Conservation (phyloP, 2,113 vertebrate species). For the Oryctolagus cuniculus region mOryCun1.1 NC_091436.1:134711501-134712000, state of each 20-base stretch:
- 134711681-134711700: neutral
- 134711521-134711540: no score
- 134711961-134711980: no score
- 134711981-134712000: no score
- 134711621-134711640: neutral
- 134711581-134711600: neutral
- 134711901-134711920: no score
- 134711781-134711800: conserved; percentile 35
- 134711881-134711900: no score
- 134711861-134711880: neutral
- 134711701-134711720: neutral
- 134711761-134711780: neutral
- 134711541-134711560: no score
- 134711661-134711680: no score
- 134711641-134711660: neutral
- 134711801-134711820: neutral
- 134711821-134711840: neutral
- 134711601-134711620: neutral
- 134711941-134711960: no score
- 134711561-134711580: neutral
- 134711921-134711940: no score
- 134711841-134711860: neutral
- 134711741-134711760: conserved; percentile 7
- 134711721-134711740: neutral
- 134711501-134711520: no score